Percentiles rank a stretch among this genome's conserved stretches.
These are phyloP conservation scores for Nycticryphes semicollaris DNA, from an alignment of 2,113 vertebrate species.

Conservation along the genomic window DNA sequence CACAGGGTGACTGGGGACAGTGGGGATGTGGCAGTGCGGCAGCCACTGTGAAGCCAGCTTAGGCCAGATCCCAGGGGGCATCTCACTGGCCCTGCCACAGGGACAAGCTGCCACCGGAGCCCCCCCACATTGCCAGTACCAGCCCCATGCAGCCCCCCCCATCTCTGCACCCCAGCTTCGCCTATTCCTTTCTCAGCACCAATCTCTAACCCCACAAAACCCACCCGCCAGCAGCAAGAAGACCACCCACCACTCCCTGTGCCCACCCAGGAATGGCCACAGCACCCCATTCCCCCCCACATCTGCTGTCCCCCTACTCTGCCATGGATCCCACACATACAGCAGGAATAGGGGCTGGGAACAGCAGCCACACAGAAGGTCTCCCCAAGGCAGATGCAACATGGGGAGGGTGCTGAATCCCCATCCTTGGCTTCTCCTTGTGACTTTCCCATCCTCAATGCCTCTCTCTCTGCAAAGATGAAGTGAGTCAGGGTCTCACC, in stretches of 20 bases:
- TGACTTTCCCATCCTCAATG: background rate
- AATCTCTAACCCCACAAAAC: background rate
- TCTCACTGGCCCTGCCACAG: fast-evolving
- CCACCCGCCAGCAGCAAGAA: background rate
- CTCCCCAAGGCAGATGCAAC: background rate
- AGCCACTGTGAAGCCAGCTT: fast-evolving
- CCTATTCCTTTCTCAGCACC: background rate
- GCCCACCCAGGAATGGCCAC: slow-evolving; percentile 62
- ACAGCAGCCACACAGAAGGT: background rate
- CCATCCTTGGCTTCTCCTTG: background rate
- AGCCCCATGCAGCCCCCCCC: background rate
- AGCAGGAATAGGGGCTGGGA: background rate
- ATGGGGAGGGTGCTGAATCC: fast-evolving
- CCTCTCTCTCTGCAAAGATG: background rate
- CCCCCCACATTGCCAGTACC: background rate
- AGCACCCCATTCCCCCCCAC: background rate
- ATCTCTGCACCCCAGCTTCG: background rate
- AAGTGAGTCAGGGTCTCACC: background rate
- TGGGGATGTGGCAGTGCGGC: background rate
- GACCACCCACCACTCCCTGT: slow-evolving; percentile 62
- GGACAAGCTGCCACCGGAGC: background rate
- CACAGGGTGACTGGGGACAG: background rate
- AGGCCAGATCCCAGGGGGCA: fast-evolving
- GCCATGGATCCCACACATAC: background rate
- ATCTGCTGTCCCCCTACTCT: background rate